Evolutionary conservation across 2,797 vertebrate genomes (phyloP), one percentile per base, ranked within the genome.

Genomic region (Tinamus major): DNA sequence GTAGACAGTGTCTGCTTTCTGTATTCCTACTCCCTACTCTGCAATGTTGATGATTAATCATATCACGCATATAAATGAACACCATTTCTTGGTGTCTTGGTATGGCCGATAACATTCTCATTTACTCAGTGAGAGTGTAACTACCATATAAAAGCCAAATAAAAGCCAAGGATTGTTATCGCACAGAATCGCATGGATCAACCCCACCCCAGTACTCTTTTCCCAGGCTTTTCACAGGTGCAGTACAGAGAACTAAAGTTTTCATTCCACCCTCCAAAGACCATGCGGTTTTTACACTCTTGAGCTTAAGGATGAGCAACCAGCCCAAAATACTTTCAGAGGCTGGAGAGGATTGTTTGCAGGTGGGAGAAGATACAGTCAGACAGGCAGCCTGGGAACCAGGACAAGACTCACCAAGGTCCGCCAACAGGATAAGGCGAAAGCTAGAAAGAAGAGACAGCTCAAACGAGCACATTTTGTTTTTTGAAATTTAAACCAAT

Each of bases 111-210:
- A 35, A 13, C 2, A 2, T 53, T 76, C 41, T 83, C 31, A 6
- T 12, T 71, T 21, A 84, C 18, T 86, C 31, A 48, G 56, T 41
- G n/a, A 53, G 20, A 24, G 11, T 87, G 10, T 48, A 76, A 63
- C 80, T 78, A 62, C 23, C 16, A 33, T 41, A 26, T 19, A 72
- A 94, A 94, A 83, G 19, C 59, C 55, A 37, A 48, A 41, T n/a
- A n/a, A n/a, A n/a, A n/a, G n/a, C n/a, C n/a, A n/a, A 87, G 51
- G 48, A 49, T 65, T 95, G 89, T 87, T 85, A n/a, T 72, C 39
- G 42, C 5, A 5, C 17, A 37, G n/a, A 85, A 62, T 35, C 27
- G 27, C 26, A 56, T 12, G 76, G 19, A 31, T 74, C 21, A 79
- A 63, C 65, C 7, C 44, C 44, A 19, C 20, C 76, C n/a, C 74